Percentiles rank a stretch among this genome's conserved stretches.
These are phyloP conservation scores for Lysiphlebus fabarum DNA, from an alignment of 1,140 invertebrate species.

Conservation along the genomic window DNA sequence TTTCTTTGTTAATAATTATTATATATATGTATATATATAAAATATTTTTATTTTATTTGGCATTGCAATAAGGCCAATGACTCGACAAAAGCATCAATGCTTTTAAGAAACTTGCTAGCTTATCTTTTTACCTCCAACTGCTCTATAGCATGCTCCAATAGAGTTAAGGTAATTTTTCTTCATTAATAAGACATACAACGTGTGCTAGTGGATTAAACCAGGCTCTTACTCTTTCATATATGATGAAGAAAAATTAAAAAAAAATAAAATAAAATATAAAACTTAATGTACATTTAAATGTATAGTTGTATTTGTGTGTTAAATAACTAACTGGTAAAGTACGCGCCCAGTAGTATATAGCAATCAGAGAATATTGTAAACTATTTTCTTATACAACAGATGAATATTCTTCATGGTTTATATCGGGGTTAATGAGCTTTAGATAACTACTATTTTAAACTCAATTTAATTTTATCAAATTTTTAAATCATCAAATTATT, in stretches of 20 bases:
- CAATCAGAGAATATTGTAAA: slow-evolving; percentile 5
- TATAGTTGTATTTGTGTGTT: not conserved
- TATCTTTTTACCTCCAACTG: slow-evolving; percentile 4
- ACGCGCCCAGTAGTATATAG: not conserved
- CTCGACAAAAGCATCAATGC: slow-evolving; percentile 17
- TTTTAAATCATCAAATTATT: too few species aligned
- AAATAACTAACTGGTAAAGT: slow-evolving; percentile 9
- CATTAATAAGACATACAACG: slow-evolving; percentile 25
- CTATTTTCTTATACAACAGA: slow-evolving; percentile 6
- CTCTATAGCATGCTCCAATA: slow-evolving; percentile 24
- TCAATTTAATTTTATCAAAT: not conserved
- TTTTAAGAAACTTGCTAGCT: slow-evolving; percentile 14
- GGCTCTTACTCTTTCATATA: too few species aligned
- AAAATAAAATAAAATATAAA: too few species aligned
- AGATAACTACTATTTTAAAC: slow-evolving; percentile 4
- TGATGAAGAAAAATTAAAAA: too few species aligned
- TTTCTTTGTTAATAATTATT: too few species aligned
- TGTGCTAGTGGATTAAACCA: not conserved
- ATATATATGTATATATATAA: not conserved
- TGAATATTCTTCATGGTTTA: slow-evolving; percentile 9
- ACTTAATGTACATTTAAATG: too few species aligned
- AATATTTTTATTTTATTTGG: not conserved
- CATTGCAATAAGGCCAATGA: slow-evolving; percentile 2
- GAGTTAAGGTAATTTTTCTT: slow-evolving; percentile 21
- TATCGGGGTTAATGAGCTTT: slow-evolving; percentile 18